phyloP scores from a whole-genome alignment of 2,888 invertebrate genomes.

The Nowickia ferox region DNA sequence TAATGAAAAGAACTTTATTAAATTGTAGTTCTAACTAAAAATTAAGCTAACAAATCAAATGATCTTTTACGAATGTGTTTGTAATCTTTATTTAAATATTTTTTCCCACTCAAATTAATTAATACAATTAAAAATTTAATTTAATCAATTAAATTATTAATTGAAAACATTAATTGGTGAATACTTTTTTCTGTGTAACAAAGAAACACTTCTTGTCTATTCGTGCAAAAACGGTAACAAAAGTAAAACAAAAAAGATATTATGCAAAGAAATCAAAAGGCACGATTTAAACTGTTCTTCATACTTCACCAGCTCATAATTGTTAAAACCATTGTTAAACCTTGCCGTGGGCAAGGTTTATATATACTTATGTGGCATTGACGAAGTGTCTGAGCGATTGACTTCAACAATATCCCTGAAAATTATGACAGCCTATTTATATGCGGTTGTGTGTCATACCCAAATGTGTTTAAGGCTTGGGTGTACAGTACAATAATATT shows the following conservation, averaged over 20 bases:
- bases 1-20: slow-evolving; percentile 26
- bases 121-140: too few relatives aligned
- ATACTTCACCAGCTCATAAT: slow-evolving; percentile 37
- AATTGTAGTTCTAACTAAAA: slow-evolving; percentile 22
- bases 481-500: slow-evolving; percentile 24
- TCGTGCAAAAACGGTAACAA: neutral
- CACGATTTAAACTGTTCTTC: slow-evolving; percentile 31
- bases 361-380: slow-evolving; percentile 13
- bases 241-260: slow-evolving; percentile 19
- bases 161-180: too few relatives aligned
- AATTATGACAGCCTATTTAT: neutral
- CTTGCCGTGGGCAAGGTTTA: slow-evolving; percentile 6
- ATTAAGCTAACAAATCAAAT: slow-evolving; percentile 24
- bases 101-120: too few relatives aligned
- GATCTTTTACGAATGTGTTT: too few relatives aligned
- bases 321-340: slow-evolving; percentile 8
- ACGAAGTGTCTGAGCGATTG: slow-evolving; percentile 43
- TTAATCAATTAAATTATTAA: too few relatives aligned
- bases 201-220: neutral
- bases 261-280: slow-evolving; percentile 73
- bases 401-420: neutral
- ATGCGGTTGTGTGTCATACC: neutral
- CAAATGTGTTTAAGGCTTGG: slow-evolving; percentile 40
- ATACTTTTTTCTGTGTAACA: too few relatives aligned
- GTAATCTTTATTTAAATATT: too few relatives aligned